A percentile compares a stretch with the other conserved stretches of the same genome.
These are phyloP conservation scores for Thinocorus orbignyianus DNA, from an alignment of 2,113 vertebrate species.

Conservation along the genomic window DNA sequence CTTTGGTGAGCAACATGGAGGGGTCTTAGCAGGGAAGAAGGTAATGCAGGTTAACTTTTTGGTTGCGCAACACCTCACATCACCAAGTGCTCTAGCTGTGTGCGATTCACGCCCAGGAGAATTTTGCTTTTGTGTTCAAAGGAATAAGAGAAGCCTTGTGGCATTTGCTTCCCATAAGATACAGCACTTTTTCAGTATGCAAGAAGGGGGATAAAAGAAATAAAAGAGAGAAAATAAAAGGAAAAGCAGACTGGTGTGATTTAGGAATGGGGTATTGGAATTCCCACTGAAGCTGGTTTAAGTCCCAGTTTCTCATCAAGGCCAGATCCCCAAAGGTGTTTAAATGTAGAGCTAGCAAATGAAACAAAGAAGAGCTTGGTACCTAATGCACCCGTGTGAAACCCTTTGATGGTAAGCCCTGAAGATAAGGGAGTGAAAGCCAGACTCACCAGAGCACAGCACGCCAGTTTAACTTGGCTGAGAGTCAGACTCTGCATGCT, in stretches of 20 bases:
- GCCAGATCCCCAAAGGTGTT: not conserved
- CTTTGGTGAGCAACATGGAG: not conserved
- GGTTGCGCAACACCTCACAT: not conserved
- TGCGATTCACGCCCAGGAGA: not conserved
- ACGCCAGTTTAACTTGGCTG: not conserved
- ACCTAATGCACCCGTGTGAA: not conserved
- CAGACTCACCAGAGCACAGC: not conserved
- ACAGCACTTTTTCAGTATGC: not conserved
- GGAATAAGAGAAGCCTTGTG: not conserved
- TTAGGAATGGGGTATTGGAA: not conserved
- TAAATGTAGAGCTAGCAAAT: not conserved
- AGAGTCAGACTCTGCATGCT: not conserved
- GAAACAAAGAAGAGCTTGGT: not conserved
- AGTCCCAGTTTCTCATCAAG: not conserved
- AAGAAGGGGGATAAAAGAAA: not conserved
- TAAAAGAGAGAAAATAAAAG: not conserved
- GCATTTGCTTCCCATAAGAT: not conserved
- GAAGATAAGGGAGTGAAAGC: not conserved
- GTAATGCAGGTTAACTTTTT: not conserved
- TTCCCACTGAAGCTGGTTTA: not conserved
- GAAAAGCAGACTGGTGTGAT: not conserved
- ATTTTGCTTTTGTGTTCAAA: not conserved
- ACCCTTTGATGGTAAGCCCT: not conserved
- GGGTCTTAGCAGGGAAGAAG: not conserved
- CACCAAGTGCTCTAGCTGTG: not conserved